Percentiles rank a stretch among this genome's conserved stretches.
Evolutionary conservation across 2,113 vertebrate genomes (phyloP).

Genomic region (Camelus dromedarius): DNA sequence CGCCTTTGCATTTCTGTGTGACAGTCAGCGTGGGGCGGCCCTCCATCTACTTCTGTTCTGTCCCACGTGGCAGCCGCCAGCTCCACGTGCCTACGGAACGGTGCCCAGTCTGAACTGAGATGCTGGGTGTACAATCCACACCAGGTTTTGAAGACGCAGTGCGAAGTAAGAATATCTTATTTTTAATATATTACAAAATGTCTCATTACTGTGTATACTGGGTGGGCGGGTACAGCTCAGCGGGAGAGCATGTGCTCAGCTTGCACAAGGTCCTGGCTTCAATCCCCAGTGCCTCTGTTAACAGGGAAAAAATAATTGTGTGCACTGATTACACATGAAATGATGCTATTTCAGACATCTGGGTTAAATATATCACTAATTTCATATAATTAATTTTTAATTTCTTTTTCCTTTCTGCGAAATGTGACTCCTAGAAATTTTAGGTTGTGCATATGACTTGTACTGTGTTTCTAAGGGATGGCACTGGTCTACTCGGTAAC

Average conservation of each 20-base stretch:
- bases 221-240: no score
- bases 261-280: no score
- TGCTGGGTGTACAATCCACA: background rate
- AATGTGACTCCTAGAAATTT: background rate
- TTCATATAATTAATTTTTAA: background rate
- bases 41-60: background rate
- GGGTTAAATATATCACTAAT: background rate
- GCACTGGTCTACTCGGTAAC: rapidly evolving
- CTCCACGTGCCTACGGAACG: rapidly evolving
- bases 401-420: background rate
- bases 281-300: no score
- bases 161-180: background rate
- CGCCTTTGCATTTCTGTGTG: background rate
- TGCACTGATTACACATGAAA: background rate
- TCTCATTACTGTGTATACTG: background rate
- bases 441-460: rapidly evolving
- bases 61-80: background rate
- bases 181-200: background rate
- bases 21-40: no score
- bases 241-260: no score
- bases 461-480: background rate
- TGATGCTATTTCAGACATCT: background rate
- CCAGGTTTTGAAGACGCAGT: background rate
- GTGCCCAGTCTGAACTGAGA: background rate
- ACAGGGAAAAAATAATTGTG: background rate